These are phyloP conservation scores for Eremophila alpestris DNA, from an alignment of 2,797 vertebrate species.

Conservation along the genomic window DNA sequence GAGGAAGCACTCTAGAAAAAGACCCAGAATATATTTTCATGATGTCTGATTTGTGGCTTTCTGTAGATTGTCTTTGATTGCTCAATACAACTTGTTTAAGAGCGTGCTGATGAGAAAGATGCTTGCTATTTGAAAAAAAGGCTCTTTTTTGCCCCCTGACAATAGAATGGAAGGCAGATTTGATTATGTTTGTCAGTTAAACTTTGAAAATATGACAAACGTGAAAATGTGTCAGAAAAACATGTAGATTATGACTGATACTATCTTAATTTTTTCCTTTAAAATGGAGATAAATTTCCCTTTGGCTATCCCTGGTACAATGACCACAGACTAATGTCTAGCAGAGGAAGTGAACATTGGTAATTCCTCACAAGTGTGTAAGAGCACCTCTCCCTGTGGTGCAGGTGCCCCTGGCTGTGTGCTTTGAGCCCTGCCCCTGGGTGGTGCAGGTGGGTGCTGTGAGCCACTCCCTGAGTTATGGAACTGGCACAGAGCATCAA, in stretches of 20 bases:
- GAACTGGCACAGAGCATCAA: neutral
- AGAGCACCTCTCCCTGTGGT: neutral
- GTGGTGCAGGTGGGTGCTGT: rapidly evolving
- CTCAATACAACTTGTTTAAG: neutral
- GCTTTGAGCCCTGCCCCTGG: rapidly evolving
- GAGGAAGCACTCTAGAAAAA: constrained; percentile 31
- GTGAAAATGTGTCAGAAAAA: neutral
- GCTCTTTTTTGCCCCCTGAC: neutral
- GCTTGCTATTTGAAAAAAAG: neutral
- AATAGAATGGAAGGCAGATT: neutral
- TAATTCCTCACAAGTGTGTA: neutral
- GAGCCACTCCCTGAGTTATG: rapidly evolving
- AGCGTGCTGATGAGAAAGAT: neutral
- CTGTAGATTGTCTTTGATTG: neutral
- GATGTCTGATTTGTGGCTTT: constrained; percentile 21
- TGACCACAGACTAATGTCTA: neutral
- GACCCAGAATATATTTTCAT: neutral
- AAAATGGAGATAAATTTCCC: neutral
- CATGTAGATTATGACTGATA: neutral
- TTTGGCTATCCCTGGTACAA: neutral
- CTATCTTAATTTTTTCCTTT: neutral
- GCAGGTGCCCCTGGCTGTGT: neutral
- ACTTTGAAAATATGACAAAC: neutral
- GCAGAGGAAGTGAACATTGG: neutral
- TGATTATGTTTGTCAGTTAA: neutral